Evolutionary conservation across 2,888 invertebrate genomes (phyloP), one percentile per base, ranked within the genome.

Genomic region (Allygus modestus): DNA sequence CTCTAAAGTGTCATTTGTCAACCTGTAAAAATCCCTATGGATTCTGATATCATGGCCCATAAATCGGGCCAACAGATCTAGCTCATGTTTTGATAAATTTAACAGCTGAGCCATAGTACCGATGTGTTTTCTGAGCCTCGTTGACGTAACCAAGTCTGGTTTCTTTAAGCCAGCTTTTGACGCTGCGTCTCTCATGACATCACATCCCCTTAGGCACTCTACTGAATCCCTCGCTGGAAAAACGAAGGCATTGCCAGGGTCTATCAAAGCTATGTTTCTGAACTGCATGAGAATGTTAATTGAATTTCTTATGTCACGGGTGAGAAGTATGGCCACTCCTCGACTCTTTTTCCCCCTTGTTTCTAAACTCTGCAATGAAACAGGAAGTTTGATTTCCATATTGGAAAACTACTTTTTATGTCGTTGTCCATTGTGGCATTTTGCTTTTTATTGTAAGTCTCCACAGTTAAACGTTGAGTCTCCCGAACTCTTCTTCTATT

Each of bases 401-500:
- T 26, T 5, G 83, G 28, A 43, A 71, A 43, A 23, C 69, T 46
- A 11, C 28, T 43, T 51, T 51, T 71, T 26, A 83, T 73, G 7
- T 83, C 46, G 28, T 46, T 31, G 23, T 79, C 20, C 79, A 79
- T 83, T 23, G 71, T 71, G 12, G 83, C 1, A 51, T 46, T 51
- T 31, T 26, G 41, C 17, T 71, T 83, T 51, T 71, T 83, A 28
- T 58, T 43, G 28, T 73, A 83, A 83, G 28, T 83, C 15, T 46
- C 46, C 11, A 83, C 15, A 31, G 41, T 71, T 28, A 83, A 33
- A 17, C 54, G 15, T 20, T 69, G 31, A 23, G 73, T 51, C 37
- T 83, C 83, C 23, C 73, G 51, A 5, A 83, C 83, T 51, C 83
- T 4, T 43, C 73, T 43, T 51, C 83, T 51, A 33, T 83, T 83